These are phyloP conservation scores for Cosmorhoe ocellata DNA, from an alignment of 2,888 invertebrate species.

Conservation along the genomic window DNA sequence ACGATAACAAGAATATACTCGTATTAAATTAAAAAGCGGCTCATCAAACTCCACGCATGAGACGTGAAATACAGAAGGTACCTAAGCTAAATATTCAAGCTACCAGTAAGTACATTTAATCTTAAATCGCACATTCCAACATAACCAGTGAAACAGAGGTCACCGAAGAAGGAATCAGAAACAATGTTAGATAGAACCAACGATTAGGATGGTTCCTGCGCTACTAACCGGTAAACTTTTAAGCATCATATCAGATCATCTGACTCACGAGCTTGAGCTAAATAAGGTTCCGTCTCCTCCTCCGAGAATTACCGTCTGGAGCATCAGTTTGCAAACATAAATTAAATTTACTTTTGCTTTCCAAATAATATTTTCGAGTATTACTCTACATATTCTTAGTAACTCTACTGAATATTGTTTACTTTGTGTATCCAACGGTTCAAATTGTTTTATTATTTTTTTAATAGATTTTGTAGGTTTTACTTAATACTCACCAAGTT, in stretches of 20 bases:
- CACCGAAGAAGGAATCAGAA: conserved; percentile 30
- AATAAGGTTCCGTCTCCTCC: conserved; percentile 32
- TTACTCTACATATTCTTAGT: too few species aligned
- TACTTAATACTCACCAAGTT: too few species aligned
- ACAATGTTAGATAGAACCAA: conserved; percentile 31
- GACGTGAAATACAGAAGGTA: too few species aligned
- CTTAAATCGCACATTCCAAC: conserved; percentile 25
- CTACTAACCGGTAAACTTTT: conserved; percentile 40
- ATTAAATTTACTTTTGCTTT: conserved; percentile 22
- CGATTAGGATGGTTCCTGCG: conserved; percentile 33
- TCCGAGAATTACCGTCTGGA: conserved; percentile 22
- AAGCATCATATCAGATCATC: conserved; percentile 38
- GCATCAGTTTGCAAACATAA: conserved; percentile 10
- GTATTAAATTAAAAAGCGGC: too few species aligned
- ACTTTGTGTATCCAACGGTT: too few species aligned
- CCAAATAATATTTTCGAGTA: background rate
- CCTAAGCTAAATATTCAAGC: conserved; percentile 11
- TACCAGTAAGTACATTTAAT: conserved; percentile 10
- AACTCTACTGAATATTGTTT: too few species aligned
- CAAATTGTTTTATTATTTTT: too few species aligned
- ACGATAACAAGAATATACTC: too few species aligned
- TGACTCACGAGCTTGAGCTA: conserved; percentile 35
- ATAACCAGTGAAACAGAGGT: conserved; percentile 25
- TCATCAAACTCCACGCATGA: too few species aligned
- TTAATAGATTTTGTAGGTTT: too few species aligned